Conservation (phyloP, 2,113 vertebrate genomes). For the Catharus bicknelli region DNA sequence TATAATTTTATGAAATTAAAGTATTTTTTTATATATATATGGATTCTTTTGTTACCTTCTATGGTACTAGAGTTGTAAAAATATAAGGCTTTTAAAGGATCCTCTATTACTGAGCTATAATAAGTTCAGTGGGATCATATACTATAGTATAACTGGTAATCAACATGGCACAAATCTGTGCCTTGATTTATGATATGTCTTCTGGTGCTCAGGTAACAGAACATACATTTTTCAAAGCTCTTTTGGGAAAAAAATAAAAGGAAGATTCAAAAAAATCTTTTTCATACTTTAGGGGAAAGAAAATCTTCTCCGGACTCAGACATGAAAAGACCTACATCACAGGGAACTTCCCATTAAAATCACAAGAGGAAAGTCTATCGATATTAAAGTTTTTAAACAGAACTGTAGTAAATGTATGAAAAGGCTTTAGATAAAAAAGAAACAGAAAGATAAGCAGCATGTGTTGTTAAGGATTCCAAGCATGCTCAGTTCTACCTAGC, state of each 20-base stretch:
- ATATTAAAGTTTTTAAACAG: constrained; percentile 31
- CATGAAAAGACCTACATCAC: constrained; percentile 10
- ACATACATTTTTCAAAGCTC: neutral
- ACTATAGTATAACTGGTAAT: neutral
- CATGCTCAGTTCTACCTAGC: constrained; percentile 9
- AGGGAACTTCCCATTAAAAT: constrained; percentile 9
- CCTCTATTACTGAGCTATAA: neutral
- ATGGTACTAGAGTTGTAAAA: neutral
- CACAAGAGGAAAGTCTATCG: constrained; percentile 20
- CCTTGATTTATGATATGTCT: neutral
- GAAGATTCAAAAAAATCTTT: neutral
- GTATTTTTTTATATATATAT: neutral
- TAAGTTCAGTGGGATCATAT: neutral
- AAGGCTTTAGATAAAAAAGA: constrained; percentile 28
- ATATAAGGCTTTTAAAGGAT: neutral
- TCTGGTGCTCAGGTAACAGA: neutral
- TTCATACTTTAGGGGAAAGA: neutral
- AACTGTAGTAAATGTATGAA: neutral
- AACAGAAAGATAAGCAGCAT: neutral
- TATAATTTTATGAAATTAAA: neutral
- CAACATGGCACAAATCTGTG: neutral
- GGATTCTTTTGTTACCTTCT: neutral
- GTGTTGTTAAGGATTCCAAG: neutral
- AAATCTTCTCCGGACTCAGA: neutral
- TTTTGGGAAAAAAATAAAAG: neutral